Evolutionary conservation across 2,113 vertebrate genomes (phyloP), one percentile per base, ranked within the genome.

Genomic region (Rattus rattus): DNA sequence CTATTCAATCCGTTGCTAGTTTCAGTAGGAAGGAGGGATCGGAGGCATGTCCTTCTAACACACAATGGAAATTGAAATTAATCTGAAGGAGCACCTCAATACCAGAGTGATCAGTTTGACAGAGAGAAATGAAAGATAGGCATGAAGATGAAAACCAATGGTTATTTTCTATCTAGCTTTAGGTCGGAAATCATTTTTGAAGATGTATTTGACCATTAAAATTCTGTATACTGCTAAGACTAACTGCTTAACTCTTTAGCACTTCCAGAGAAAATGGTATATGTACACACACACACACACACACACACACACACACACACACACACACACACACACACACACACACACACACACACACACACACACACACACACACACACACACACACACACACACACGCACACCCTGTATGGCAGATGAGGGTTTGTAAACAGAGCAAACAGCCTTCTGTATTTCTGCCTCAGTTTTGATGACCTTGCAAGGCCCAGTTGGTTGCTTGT

Each of bases 31-130:
- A 94, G 24, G 49, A 89, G 63, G 92, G 69, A 94, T 65, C n/a
- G 52, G 65, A 92, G 67, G 91, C 73, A 17, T 76, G 72, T 77
- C 85, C 39, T 91, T 92, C 63, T 79, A 63, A 76, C 11, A 84
- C 77, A 95, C 91, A 93, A 77, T 85, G 90, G 95, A 95, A 88
- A 96, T 90, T 95, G 94, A 95, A 43, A 96, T 94, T 97, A 85
- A 72, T 88, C 65, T 67, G 83, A 93, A 97, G 93, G 83, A 88
- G 65, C 52, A 54, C 30, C 77, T 94, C 91, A 76, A 16, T 77
- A 83, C 43, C 91, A 81, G 1, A 14, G 36, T 73, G 70, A 92
- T 81, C 49, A 36, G 26, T 73, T 2, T 20, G 26, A 63, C 76
- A 69, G 47, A 26, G 59, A 12, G 39, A 92, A 80, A 90, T 97